Base-by-base conservation (phyloP, 2,888 invertebrate genomes). In the Drosophila paramelanica region DNA sequence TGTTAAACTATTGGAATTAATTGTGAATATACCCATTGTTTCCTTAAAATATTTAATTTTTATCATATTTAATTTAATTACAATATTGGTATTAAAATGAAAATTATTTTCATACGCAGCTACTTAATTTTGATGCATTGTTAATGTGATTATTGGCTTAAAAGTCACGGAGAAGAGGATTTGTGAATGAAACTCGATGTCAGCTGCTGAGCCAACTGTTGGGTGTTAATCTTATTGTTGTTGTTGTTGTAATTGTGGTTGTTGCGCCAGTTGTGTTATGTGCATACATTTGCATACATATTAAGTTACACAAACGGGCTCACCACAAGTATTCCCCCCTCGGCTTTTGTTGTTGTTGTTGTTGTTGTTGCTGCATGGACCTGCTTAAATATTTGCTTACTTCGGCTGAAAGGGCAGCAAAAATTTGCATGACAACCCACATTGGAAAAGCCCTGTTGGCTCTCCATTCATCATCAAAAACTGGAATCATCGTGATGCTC, bases 271-370 rank as follows among this genome's bases (percentile, higher is more conserved):
- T 41, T 60, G 52, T 64, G 52, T 61, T 72, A 56, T 67, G 52
- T 75, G 77, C 81, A 78, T 83, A 79, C 60, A 79, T 81, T 84
- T 83, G 78, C 84, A 84, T 82, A 39, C 67, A 62, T 65, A 80
- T 78, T 73, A 47, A 52, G 47, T 61, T 45, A 66, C 49, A 55
- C 57, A 47, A 68, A 49, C 64, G 73, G 62, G 46, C 46, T 36
- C 31, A 27, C 65, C 73, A 65, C 64, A 69, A 65, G 55, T 47
- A 51, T 55, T 14, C 23, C 33, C 11, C 36, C 46, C 0, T 7
- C 27, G 6, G 10, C 2, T 0, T 0, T 50, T 43, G 46, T 25
- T 50, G 7, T 20, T 65, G 27, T 31, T 43, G 33, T 46, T 60
- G 56, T 33, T 66, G 39, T 50, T 70, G 59, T 36, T 52, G 45